Evolutionary conservation across 2,797 vertebrate genomes (phyloP).

Genomic region (Microcaecilia unicolor): DNA sequence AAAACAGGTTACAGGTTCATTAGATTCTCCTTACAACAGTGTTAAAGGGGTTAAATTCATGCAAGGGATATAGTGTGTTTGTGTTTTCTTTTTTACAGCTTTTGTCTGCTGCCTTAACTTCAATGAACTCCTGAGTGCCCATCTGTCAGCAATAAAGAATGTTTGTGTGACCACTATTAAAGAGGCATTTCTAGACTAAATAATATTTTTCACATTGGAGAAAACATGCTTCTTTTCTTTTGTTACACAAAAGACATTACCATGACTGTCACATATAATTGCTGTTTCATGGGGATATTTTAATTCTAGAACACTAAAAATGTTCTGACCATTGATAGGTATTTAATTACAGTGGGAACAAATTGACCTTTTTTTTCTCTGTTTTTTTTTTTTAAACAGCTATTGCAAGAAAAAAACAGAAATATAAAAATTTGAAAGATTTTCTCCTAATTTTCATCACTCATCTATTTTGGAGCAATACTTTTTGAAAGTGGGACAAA

Average conservation of each 20-base stretch:
- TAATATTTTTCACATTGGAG: slow-evolving; percentile 8
- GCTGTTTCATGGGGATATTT: slow-evolving; percentile 23
- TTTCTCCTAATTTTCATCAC: too few relatives aligned
- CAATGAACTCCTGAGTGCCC: not conserved
- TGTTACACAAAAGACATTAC: slow-evolving; percentile 5
- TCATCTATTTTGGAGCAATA: too few relatives aligned
- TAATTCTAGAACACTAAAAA: slow-evolving; percentile 16
- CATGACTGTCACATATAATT: slow-evolving; percentile 5
- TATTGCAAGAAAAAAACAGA: not conserved
- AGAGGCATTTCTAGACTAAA: slow-evolving; percentile 7
- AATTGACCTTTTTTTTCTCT: slow-evolving; percentile 1
- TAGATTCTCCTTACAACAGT: not conserved
- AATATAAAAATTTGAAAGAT: too few relatives aligned
- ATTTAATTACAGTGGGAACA: slow-evolving; percentile 9
- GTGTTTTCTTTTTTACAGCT: not conserved
- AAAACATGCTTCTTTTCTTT: slow-evolving; percentile 17
- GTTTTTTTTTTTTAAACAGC: too few relatives aligned
- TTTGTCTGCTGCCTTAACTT: not conserved
- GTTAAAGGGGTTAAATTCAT: not conserved
- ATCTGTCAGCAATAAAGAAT: slow-evolving; percentile 5
- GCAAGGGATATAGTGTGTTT: too few relatives aligned
- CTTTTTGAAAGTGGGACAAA: too few relatives aligned
- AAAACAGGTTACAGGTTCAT: not conserved
- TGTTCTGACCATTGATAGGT: slow-evolving; percentile 9
- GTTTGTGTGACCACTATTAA: not conserved